phyloP scores from a whole-genome alignment of 2,797 vertebrate species.

The Sebastes iracundus region DNA sequence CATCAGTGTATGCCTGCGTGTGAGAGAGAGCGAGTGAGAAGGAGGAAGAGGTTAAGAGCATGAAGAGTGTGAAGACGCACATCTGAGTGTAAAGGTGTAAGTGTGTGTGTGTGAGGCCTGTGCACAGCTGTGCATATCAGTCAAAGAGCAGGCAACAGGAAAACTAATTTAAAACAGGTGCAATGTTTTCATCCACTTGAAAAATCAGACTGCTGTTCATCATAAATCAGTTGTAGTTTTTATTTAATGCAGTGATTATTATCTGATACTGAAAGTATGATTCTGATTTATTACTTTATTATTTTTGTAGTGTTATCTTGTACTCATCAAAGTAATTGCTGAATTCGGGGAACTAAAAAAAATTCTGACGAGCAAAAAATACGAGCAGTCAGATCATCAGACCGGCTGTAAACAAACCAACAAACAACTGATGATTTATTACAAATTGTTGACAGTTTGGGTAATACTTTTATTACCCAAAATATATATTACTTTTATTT shows the following conservation, averaged over 20 bases:
- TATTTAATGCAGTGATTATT: background rate
- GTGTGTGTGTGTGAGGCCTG: background rate
- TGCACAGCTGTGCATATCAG: slow-evolving; percentile 26
- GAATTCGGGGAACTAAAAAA: background rate
- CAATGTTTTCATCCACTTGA: background rate
- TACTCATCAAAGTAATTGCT: background rate
- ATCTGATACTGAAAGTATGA: background rate
- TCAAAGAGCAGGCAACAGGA: slow-evolving; percentile 23
- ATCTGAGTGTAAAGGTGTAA: background rate
- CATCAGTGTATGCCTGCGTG: background rate
- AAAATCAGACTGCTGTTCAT: background rate
- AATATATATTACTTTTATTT: too few relatives aligned
- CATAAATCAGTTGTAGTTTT: background rate
- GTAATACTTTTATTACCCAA: background rate
- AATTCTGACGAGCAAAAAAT: too few relatives aligned
- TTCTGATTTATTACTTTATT: background rate
- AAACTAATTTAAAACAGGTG: background rate
- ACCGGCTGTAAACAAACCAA: background rate
- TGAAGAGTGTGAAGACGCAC: background rate
- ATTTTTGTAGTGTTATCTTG: background rate
- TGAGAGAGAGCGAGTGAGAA: background rate
- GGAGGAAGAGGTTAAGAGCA: background rate
- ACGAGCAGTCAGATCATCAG: background rate
- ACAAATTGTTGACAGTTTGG: background rate
- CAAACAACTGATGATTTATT: background rate